Base-by-base conservation (phyloP, 37 sponge, comb jelly and placozoan species). In the Ephydatia muelleri region DNA sequence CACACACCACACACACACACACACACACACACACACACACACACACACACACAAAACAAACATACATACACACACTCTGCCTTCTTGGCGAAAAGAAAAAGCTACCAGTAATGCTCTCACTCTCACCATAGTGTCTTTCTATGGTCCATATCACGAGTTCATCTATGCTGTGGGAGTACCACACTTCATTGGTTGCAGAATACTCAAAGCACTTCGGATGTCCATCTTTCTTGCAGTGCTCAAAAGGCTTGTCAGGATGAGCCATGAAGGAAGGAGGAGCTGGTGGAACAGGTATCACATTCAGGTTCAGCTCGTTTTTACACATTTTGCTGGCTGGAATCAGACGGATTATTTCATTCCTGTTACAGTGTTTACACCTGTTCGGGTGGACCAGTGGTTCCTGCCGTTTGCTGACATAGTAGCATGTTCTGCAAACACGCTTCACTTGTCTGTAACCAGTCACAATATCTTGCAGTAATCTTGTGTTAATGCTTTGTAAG, bases 131-230 rank as follows among this genome's bases (percentile, higher is more conserved):
- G 40, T 87, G 83, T 83, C 92, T 83, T 78, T 92, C 85, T 12
- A 92, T 40, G 21, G 92, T 92, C 92, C 92, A 92, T 23, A 92
- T 76, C 47, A 92, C 92, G 27, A 92, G 85, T 57, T 92, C 92
- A 65, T 92, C 92, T 2, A 92, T 78, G 68, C 84, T 87, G 88
- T 92, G 92, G 43, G 85, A 85, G 68, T 80, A 92, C 88, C 92
- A 87, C 38, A 66, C 79, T 25, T 92, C 88, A 34, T 77, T 77
- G 13, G 43, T 38, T 23, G 88, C 78, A 35, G 88, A 40, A 21
- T 67, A 73, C 9, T 85, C 85, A 38, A 35, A 83, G 23, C 92
- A 92, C 38, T 39, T 22, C 33, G 30, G 33, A 66, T 92, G 92
- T 29, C 84, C 88, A 9, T 29, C 28, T 35, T 84, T 87, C 66